Percentiles rank a stretch among this genome's conserved stretches.
Evolutionary conservation across 2,888 invertebrate species (phyloP).

Genomic region (Drosophila meridiana): DNA sequence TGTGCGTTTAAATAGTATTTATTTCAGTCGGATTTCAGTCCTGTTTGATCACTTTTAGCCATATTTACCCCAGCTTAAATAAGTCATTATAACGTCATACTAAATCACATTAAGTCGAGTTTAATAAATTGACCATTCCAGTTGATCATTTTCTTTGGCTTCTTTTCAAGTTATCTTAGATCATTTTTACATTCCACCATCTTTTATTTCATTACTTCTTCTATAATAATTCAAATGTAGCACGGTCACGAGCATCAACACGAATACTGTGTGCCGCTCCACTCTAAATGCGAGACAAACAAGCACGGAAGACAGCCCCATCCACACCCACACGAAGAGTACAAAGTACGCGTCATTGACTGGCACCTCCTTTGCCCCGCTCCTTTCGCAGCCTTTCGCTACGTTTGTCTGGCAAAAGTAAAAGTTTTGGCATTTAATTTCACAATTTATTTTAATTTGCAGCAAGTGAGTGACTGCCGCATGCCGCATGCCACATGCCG

Average conservation of each 20-base stretch:
- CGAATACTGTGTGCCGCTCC: background rate
- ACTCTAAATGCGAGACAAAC: conserved; percentile 10
- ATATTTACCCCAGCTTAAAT: too few relatives aligned
- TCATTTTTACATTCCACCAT: background rate
- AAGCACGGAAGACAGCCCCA: conserved; percentile 6
- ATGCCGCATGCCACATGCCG: conserved; percentile 5
- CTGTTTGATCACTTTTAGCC: background rate
- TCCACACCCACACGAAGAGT: conserved; percentile 15
- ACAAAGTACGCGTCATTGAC: background rate
- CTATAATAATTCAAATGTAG: background rate
- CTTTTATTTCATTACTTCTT: background rate
- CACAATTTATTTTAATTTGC: conserved; percentile 79
- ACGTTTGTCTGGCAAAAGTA: conserved; percentile 59
- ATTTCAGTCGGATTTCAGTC: too few relatives aligned
- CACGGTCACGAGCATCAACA: background rate
- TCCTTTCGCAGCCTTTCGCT: background rate
- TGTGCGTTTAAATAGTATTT: too few relatives aligned
- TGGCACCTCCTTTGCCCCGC: background rate
- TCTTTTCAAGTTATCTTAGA: background rate
- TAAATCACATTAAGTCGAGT: too few relatives aligned
- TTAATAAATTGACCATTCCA: background rate
- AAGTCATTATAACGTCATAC: too few relatives aligned
- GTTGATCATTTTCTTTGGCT: background rate
- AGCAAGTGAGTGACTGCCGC: conserved; percentile 35
- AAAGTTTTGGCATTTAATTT: conserved; percentile 72